phyloP scores from a whole-genome alignment of 2,113 vertebrate genomes.

The Addax nasomaculatus region DNA sequence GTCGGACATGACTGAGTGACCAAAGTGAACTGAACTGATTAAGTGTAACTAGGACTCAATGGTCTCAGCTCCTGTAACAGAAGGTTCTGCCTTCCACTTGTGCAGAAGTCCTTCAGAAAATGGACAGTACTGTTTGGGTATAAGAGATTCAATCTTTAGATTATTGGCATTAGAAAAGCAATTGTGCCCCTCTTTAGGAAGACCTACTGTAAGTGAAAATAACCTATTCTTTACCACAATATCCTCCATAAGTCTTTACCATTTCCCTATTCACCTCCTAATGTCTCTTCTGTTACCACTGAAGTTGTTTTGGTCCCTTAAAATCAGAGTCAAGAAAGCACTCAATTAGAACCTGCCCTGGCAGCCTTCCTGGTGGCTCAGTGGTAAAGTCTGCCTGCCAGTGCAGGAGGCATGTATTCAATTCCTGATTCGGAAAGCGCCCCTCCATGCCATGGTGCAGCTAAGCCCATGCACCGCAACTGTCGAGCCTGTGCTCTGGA shows the following conservation, averaged over 20 bases:
- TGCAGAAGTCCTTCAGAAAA: background rate
- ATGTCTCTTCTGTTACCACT: background rate
- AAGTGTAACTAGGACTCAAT: background rate
- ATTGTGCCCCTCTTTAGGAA: background rate
- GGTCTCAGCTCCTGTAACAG: background rate
- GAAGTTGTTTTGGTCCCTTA: background rate
- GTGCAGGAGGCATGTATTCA: background rate
- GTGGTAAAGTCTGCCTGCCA: background rate
- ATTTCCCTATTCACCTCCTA: background rate
- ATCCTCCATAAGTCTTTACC: background rate
- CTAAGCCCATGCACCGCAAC: background rate
- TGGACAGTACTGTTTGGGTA: background rate
- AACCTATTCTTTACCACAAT: background rate
- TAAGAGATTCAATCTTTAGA: background rate
- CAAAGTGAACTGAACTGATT: background rate
- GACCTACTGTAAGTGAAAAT: background rate
- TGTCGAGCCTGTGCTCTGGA: background rate
- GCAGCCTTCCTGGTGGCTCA: background rate
- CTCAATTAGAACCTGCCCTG: background rate
- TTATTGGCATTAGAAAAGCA: background rate
- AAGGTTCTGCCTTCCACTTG: background rate
- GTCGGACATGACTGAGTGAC: background rate
- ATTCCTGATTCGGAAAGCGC: background rate
- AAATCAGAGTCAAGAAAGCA: background rate
- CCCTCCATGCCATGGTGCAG: background rate